phyloP scores from a whole-genome alignment of 2,113 vertebrate genomes.

The Speoplatyrhinus poulsoni region DNA sequence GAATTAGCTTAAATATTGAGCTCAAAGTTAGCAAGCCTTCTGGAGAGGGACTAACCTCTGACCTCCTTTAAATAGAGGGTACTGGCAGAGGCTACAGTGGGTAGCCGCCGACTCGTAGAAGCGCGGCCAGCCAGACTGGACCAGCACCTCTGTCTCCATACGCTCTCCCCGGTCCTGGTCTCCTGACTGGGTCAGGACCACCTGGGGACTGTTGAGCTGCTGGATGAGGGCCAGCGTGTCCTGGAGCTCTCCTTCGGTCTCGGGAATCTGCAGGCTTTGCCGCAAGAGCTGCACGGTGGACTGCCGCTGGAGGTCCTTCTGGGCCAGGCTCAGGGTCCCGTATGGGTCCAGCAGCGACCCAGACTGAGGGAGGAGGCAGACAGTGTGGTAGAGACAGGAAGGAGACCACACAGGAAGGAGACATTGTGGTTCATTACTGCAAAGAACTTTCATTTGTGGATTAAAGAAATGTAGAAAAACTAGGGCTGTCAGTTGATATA shows the following conservation, averaged over 20 bases:
- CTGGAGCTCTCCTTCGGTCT: conserved; percentile 88
- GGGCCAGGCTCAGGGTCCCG: conserved; percentile 77
- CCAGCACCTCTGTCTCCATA: conserved; percentile 59
- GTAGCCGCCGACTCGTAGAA: conserved; percentile 88
- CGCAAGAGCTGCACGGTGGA: conserved; percentile 90
- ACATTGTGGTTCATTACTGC: not conserved
- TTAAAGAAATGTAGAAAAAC: no score
- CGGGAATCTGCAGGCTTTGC: conserved; percentile 87
- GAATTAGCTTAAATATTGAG: no score
- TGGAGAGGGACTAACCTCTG: conserved; percentile 74
- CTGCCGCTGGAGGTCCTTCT: conserved; percentile 89
- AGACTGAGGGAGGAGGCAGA: conserved; percentile 22
- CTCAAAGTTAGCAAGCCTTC: no score
- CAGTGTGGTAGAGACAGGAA: no score
- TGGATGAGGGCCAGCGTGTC: conserved; percentile 90
- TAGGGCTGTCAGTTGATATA: no score
- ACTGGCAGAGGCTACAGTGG: conserved; percentile 89
- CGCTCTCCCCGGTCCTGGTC: conserved; percentile 40
- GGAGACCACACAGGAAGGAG: no score
- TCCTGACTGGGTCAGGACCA: conserved; percentile 82
- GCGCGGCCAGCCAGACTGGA: conserved; percentile 90
- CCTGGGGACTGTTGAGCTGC: conserved; percentile 88
- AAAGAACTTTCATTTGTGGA: no score
- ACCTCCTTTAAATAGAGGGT: conserved; percentile 89
- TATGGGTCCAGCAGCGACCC: conserved; percentile 75